These are phyloP conservation scores for Gymnorhina tibicen DNA, from an alignment of 2,113 vertebrate genomes.

Conservation along the genomic window DNA sequence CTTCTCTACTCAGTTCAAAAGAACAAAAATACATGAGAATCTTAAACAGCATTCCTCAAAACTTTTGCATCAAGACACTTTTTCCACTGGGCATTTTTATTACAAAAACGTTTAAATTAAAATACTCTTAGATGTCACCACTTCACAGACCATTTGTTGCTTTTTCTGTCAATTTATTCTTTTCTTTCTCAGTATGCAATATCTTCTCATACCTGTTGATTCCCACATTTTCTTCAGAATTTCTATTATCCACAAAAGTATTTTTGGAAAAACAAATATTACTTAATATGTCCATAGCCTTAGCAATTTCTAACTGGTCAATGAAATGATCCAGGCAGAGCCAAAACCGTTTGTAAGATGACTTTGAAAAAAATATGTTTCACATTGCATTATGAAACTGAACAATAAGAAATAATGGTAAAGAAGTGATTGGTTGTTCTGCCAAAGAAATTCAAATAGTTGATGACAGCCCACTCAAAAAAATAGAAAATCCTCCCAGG, in stretches of 20 bases:
- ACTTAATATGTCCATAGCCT: neutral
- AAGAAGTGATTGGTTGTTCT: neutral
- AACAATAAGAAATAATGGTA: neutral
- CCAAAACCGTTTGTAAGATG: neutral
- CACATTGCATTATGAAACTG: neutral
- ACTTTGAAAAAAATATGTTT: neutral
- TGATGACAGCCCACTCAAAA: neutral
- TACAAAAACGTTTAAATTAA: neutral
- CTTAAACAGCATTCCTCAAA: neutral
- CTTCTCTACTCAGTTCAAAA: neutral
- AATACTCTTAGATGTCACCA: neutral
- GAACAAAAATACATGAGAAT: neutral
- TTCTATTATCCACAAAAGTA: neutral
- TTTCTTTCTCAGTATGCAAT: neutral
- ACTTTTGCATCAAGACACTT: neutral
- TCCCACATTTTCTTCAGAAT: neutral
- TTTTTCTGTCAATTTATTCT: neutral
- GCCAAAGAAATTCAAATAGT: neutral
- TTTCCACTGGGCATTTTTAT: neutral
- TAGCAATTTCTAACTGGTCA: neutral
- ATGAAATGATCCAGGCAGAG: neutral
- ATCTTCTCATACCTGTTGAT: neutral
- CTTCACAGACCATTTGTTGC: neutral
- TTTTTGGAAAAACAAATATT: neutral
- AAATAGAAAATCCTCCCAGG: neutral